Conservation (phyloP, 2,797 vertebrate species). For the Periparus ater region DNA sequence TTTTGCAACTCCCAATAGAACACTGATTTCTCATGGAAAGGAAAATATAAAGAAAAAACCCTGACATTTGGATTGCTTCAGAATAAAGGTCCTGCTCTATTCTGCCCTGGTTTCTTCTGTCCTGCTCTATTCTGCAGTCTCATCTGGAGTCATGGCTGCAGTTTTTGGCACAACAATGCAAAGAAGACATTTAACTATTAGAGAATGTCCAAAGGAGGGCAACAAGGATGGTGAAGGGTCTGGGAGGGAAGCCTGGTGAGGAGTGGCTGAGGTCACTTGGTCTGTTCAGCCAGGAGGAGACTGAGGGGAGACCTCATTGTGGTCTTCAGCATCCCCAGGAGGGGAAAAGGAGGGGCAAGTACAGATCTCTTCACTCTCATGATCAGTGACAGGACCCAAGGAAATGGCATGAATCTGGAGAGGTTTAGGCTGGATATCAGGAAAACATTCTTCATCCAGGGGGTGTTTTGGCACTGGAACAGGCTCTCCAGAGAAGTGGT, state of each 20-base stretch:
- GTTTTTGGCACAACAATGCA: not conserved
- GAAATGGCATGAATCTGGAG: accelerated
- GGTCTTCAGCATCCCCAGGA: not conserved
- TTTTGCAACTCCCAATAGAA: not conserved
- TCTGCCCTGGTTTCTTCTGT: too few species aligned
- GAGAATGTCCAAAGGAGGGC: not conserved
- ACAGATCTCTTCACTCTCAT: not conserved
- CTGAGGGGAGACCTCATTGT: not conserved
- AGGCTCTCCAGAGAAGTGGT: not conserved
- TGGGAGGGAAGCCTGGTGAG: not conserved
- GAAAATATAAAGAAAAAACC: not conserved
- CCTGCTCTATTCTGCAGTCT: not conserved
- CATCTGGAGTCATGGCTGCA: not conserved
- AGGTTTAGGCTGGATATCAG: not conserved
- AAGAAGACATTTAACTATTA: not conserved
- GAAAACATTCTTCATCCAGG: not conserved
- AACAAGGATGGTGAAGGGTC: not conserved
- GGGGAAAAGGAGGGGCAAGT: accelerated
- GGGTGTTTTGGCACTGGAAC: accelerated
- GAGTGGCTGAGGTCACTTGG: not conserved
- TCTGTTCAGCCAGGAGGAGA: not conserved
- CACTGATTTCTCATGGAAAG: not conserved
- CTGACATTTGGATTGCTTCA: not conserved
- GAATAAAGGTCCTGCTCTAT: not conserved
- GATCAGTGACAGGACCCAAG: not conserved